These are phyloP conservation scores for Cecidostiba fungosa DNA, from an alignment of 2,888 invertebrate genomes.

Conservation along the genomic window DNA sequence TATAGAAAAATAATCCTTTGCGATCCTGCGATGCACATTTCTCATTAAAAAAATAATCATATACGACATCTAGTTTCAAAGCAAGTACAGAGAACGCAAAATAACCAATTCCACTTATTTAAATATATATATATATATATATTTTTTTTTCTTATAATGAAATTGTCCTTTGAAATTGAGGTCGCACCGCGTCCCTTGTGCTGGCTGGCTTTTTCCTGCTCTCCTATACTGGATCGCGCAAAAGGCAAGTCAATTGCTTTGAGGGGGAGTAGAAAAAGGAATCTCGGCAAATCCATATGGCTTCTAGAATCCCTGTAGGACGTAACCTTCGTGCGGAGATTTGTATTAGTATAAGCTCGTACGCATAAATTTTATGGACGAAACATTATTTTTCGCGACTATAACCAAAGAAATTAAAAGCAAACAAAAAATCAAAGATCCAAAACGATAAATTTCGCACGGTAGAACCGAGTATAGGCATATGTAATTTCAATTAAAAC, in stretches of 20 bases:
- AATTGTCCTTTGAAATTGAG: conserved; percentile 10
- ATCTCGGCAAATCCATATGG: neutral
- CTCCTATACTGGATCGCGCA: neutral
- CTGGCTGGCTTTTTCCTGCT: neutral
- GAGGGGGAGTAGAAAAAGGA: neutral
- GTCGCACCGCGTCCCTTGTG: neutral
- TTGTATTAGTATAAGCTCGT: neutral
- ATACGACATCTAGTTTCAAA: neutral
- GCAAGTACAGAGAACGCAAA: neutral
- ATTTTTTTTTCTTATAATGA: neutral
- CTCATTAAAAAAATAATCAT: neutral
- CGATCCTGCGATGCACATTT: neutral
- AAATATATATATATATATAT: neutral
- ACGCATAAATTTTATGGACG: neutral
- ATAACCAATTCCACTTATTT: neutral
- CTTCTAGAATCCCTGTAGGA: neutral
- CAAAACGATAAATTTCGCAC: too few relatives aligned
- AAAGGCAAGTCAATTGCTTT: conserved; percentile 26
- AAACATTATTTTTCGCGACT: neutral
- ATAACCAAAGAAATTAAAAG: neutral
- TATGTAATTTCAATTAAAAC: neutral
- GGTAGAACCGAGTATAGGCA: too few relatives aligned
- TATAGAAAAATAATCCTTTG: neutral
- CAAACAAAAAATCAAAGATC: neutral
- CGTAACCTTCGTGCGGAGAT: neutral